These are phyloP conservation scores for Hexactinellida sp. DNA, from an alignment of 37 sponge, comb jelly and placozoan species.

Conservation along the genomic window DNA sequence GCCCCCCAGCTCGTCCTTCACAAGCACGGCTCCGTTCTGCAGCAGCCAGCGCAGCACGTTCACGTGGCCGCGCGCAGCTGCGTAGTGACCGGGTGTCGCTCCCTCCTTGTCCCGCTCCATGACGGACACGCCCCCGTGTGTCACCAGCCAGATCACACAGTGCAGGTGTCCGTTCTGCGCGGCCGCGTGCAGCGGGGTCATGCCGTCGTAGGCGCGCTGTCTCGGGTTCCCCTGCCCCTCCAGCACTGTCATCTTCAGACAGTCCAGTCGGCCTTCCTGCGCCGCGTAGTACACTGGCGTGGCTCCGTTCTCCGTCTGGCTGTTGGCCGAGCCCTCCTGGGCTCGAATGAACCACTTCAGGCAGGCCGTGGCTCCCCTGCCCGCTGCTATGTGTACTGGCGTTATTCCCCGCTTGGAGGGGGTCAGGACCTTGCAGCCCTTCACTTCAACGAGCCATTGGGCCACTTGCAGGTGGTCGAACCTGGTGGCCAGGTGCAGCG, in stretches of 20 bases:
- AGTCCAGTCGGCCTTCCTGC: slow-evolving; percentile 47
- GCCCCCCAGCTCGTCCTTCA: slow-evolving; percentile 50
- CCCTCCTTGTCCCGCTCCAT: slow-evolving; percentile 62
- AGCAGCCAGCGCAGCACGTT: slow-evolving; percentile 37
- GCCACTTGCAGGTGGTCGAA: slow-evolving; percentile 54
- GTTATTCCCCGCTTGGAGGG: slow-evolving; percentile 51
- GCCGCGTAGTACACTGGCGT: slow-evolving; percentile 81
- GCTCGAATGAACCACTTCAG: slow-evolving; percentile 38
- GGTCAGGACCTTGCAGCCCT: slow-evolving; percentile 40
- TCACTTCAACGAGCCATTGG: slow-evolving; percentile 52
- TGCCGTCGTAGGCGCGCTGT: slow-evolving; percentile 33
- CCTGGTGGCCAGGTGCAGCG: slow-evolving; percentile 79
- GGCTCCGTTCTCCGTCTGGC: slow-evolving; percentile 58
- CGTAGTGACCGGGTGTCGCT: slow-evolving; percentile 60
- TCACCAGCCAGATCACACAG: slow-evolving; percentile 47
- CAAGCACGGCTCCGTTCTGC: slow-evolving; percentile 26
- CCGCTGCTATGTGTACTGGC: slow-evolving; percentile 66
- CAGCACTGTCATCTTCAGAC: slow-evolving; percentile 52
- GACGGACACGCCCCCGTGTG: slow-evolving; percentile 26
- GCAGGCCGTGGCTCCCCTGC: slow-evolving; percentile 43
- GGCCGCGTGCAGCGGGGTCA: slow-evolving; percentile 73
- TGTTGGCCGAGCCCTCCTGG: slow-evolving; percentile 40
- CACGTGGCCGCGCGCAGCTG: slow-evolving; percentile 53
- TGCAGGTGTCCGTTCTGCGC: slow-evolving; percentile 50
- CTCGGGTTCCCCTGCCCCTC: slow-evolving; percentile 65